These are phyloP conservation scores for Pitangus sulphuratus DNA, from an alignment of 2,797 vertebrate genomes.

Conservation along the genomic window DNA sequence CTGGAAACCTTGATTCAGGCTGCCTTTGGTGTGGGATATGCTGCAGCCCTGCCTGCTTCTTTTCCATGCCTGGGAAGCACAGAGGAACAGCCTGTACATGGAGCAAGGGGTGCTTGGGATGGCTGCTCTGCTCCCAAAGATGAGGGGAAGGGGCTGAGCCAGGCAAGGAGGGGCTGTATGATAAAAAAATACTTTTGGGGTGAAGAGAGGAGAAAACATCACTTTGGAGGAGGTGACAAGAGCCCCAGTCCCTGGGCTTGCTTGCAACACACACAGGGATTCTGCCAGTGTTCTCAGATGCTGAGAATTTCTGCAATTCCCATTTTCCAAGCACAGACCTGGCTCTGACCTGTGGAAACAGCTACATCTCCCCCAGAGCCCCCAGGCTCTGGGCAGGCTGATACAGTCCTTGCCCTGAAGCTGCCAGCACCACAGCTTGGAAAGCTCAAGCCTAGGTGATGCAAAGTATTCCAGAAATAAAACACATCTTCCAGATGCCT, in stretches of 20 bases:
- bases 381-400: background rate
- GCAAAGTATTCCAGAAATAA: background rate
- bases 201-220: background rate
- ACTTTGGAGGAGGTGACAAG: background rate
- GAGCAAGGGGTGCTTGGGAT: background rate
- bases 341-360: background rate
- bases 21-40: background rate
- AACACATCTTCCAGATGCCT: background rate
- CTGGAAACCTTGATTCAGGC: background rate
- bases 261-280: accelerated
- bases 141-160: background rate
- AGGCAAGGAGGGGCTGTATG: background rate
- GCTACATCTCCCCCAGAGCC: background rate
- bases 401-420: background rate
- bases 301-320: background rate
- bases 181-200: background rate
- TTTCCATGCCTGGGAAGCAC: background rate
- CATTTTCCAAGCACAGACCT: background rate
- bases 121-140: background rate
- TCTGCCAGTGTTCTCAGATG: background rate
- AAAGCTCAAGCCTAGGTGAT: background rate
- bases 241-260: background rate
- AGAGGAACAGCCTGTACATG: background rate
- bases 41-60: background rate
- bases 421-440: background rate